phyloP scores from a whole-genome alignment of 2,888 invertebrate genomes.

The Fissipunctia ypsillon region DNA sequence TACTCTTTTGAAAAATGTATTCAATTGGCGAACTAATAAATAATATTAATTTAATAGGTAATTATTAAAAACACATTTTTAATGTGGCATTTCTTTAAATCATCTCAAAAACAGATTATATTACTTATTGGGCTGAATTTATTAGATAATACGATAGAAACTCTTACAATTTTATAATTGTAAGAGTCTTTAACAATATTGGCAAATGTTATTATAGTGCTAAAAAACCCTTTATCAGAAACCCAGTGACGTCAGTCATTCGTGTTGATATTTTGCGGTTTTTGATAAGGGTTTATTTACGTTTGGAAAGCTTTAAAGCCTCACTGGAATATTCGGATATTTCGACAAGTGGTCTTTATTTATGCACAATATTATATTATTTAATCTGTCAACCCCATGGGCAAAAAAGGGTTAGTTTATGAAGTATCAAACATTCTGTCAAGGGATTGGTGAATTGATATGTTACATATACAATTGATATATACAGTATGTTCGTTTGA shows the following conservation, averaged over 20 bases:
- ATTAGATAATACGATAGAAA: too few species aligned
- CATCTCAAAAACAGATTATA: too few species aligned
- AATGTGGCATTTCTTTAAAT: too few species aligned
- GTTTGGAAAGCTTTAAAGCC: slow-evolving; percentile 16
- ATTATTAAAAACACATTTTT: too few species aligned
- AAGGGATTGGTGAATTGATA: too few species aligned
- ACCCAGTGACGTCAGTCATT: background rate
- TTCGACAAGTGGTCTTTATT: background rate
- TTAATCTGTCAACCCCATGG: background rate
- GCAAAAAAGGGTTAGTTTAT: background rate
- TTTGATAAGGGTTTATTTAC: slow-evolving; percentile 47
- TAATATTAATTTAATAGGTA: too few species aligned
- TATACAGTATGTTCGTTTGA: background rate
- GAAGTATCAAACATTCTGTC: background rate
- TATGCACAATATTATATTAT: background rate
- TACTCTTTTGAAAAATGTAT: too few species aligned
- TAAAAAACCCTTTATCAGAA: background rate
- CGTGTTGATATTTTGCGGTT: slow-evolving; percentile 2
- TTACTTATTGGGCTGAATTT: too few species aligned
- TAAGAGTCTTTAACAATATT: too few species aligned
- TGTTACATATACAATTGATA: too few species aligned
- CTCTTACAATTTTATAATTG: too few species aligned
- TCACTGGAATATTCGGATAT: slow-evolving; percentile 14
- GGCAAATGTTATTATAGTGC: background rate
- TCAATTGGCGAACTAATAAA: too few species aligned